These are phyloP conservation scores for Cotesia vestalis DNA, from an alignment of 1,140 invertebrate genomes.

Conservation along the genomic window DNA sequence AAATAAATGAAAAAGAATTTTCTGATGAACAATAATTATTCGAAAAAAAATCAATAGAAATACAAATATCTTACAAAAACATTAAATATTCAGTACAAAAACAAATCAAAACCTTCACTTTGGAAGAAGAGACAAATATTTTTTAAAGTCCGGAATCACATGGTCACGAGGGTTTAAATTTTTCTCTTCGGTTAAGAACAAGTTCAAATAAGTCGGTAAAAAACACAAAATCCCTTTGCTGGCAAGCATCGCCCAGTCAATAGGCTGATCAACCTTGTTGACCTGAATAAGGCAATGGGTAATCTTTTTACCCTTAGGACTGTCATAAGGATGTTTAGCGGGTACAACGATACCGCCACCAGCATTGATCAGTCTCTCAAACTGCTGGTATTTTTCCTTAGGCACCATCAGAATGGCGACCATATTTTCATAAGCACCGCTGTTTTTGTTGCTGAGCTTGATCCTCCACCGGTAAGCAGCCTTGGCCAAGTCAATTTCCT, in stretches of 20 bases:
- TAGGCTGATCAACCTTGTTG: conserved; percentile 62
- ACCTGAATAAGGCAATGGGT: conserved; percentile 70
- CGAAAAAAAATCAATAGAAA: background rate
- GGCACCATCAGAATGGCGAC: conserved; percentile 76
- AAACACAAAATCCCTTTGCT: conserved; percentile 68
- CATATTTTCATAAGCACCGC: conserved; percentile 75
- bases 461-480: conserved; percentile 75
- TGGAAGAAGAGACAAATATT: conserved; percentile 57
- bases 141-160: conserved; percentile 62
- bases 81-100: background rate
- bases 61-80: background rate
- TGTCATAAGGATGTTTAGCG: conserved; percentile 62
- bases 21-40: too few relatives aligned
- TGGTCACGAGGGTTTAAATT: conserved; percentile 60
- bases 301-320: conserved; percentile 56
- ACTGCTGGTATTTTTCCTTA: conserved; percentile 70
- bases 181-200: conserved; percentile 61
- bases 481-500: conserved; percentile 66
- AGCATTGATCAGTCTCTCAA: conserved; percentile 75
- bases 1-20: too few relatives aligned
- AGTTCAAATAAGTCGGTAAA: conserved; percentile 68
- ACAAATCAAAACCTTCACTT: conserved; percentile 40
- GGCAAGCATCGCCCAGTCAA: conserved; percentile 65
- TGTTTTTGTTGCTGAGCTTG: conserved; percentile 55
- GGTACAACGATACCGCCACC: conserved; percentile 76